Evolutionary conservation across 1,140 invertebrate species (phyloP), one percentile per base, ranked within the genome.

Genomic region (Helicoverpa armigera): DNA sequence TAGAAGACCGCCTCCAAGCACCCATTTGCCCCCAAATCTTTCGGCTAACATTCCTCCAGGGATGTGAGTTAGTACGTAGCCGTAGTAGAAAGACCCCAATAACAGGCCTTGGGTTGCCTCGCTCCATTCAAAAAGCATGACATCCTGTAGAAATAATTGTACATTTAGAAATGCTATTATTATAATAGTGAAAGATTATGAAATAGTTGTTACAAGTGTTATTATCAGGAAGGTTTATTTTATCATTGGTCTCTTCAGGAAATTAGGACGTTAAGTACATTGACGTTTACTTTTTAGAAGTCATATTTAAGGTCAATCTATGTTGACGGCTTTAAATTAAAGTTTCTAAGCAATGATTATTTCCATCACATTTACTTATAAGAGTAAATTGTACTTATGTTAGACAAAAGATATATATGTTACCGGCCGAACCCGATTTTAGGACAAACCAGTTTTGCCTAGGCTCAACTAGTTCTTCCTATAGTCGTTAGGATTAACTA

Each of bases 51-150:
- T 93, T 18, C 96, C 96, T 12, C 96, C 96, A 60, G 96, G 96
- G 14, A 97, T 92, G 82, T 97, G 97, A 0, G 96, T 96, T 2
- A 96, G 9, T 0, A 96, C 95, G 82, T 97, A 97, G 1, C 96
- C 96, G 87, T 96, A 96, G 87, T 96, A 97, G 87, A 97, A 97
- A 1, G 96, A 90, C 16, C 94, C 91, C 1, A 97, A 89, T n/a
- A 97, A 94, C 35, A 96, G 83, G 4, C 95, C 96, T 89, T 96
- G 96, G 1, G 95, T 95, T 11, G 94, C 95, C 87, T 96, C 96
- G 83, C 95, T 95, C 96, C 96, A 97, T 70, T 96, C 92, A 85
- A 96, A 96, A 48, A 87, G 74, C 23, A 87, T 60, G 0, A 43
- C 35, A 43, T 79, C 12, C 92, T 94, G 86, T 29, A 70, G 18